Evolutionary conservation across 2,888 invertebrate species (phyloP).

Genomic region (Cepaea hortensis): DNA sequence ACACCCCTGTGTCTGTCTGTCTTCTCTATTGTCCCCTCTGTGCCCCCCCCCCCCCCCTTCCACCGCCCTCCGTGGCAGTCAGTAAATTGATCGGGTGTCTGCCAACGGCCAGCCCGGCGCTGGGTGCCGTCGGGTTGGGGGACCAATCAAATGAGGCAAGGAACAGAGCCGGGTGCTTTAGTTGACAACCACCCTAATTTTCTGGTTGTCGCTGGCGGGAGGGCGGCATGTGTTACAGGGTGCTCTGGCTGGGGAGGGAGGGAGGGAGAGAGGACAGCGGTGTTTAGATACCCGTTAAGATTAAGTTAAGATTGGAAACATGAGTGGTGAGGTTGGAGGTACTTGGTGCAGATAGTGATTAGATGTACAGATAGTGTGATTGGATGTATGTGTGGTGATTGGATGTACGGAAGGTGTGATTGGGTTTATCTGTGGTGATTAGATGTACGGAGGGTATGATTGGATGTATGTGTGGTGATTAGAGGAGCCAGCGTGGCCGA

Average conservation of each 20-base stretch:
- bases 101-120: background rate
- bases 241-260: background rate
- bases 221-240: too few species aligned
- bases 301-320: too few species aligned
- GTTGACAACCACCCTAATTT: background rate
- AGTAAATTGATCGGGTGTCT: constrained; percentile 26
- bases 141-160: background rate
- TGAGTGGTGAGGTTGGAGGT: too few species aligned
- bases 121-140: background rate
- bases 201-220: background rate
- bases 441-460: too few species aligned
- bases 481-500: too few species aligned
- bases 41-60: background rate
- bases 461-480: too few species aligned
- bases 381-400: too few species aligned
- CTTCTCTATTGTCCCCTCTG: background rate
- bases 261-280: background rate
- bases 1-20: background rate
- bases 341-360: too few species aligned
- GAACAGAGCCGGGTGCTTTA: background rate
- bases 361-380: too few species aligned
- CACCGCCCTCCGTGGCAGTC: background rate
- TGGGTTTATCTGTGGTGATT: too few species aligned
- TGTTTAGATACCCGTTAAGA: background rate
- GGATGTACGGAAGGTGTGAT: too few species aligned